Conservation (phyloP, 2,888 invertebrate genomes). For the Pilophorus perplexus region DNA sequence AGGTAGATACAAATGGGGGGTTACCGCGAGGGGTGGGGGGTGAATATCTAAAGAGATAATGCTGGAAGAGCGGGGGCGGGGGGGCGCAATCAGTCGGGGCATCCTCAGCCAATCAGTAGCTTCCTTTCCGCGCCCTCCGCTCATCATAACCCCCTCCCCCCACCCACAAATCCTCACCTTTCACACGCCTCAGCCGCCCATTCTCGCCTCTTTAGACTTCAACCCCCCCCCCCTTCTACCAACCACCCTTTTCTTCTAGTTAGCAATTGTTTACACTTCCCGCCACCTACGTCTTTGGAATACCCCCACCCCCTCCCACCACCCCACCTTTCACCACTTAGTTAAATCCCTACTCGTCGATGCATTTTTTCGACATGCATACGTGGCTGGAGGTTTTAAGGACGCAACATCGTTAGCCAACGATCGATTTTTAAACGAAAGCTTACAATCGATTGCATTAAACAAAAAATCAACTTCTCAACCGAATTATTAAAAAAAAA, state of each 20-base stretch:
- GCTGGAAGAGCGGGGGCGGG: slow-evolving; percentile 31
- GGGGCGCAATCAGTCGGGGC: slow-evolving; percentile 40
- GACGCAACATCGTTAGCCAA: no score
- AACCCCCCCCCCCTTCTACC: no score
- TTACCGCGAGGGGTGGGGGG: slow-evolving; percentile 12
- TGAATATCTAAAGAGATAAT: slow-evolving; percentile 41
- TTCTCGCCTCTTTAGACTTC: slow-evolving; percentile 28
- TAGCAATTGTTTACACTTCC: slow-evolving; percentile 40
- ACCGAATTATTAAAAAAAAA: no score
- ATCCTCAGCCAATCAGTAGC: slow-evolving; percentile 41
- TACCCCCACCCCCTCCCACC: slow-evolving; percentile 4
- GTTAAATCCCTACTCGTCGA: no score
- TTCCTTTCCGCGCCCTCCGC: slow-evolving; percentile 34
- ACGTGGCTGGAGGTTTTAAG: no score
- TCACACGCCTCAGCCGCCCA: not conserved
- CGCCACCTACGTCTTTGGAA: slow-evolving; percentile 33
- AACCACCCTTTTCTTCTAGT: slow-evolving; percentile 39
- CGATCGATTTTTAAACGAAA: no score
- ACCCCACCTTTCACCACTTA: slow-evolving; percentile 23
- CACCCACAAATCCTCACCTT: slow-evolving; percentile 1
- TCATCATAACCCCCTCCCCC: slow-evolving; percentile 29
- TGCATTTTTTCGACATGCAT: no score
- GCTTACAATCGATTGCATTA: no score
- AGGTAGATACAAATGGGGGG: slow-evolving; percentile 25
- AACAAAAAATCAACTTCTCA: no score